Base-by-base conservation (phyloP, 2,113 vertebrate species). In the Perccottus glenii region DNA sequence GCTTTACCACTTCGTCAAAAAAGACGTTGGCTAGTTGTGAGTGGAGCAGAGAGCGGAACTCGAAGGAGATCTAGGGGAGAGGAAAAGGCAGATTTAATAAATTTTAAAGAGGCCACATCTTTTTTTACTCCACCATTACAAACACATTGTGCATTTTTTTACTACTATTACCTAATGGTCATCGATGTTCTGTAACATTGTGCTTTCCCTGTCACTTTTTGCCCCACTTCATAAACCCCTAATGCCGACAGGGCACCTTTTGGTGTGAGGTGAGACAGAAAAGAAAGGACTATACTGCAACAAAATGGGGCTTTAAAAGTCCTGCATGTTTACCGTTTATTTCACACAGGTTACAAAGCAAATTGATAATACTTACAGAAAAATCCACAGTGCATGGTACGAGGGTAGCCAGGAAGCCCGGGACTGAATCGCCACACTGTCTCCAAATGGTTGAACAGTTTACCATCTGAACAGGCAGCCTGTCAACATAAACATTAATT, bases 1-100 rank as follows among this genome's bases (percentile, higher is more conserved):
- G 95, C 88, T 98, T 99, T 53, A 98, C 95, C 53, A 99, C 96
- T 90, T 99, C 95, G 19, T 98, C 97, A 1, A 99, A 98, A 91
- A 99, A 99, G 4, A 99, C 69, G 0, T 95, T 92, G 15, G 96
- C 94, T 0, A 99, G 92, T 70, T 98, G 95, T 35, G 97, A 98
- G 88, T 98, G 97, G 14, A 99, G 86, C 71, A 98, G 93, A 5
- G 96, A 99, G 40, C 96, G 96, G 70, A 99, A 98, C 90, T 99
- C 97, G 19, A 99, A 98, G 62, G 97, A 97, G 86, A 98, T 90
- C 97, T 99, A 19, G 53, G 64, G 70, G 45, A 70, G 73, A 9
- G 43, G 40, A 57, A 75, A 53, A 50, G 64, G 4, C 27, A 4
- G 9, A 36, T 35, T 12, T 14, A 7, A 36, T 6, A n/a, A n/a